These are phyloP conservation scores for Corythornis vintsioides DNA, from an alignment of 2,113 vertebrate genomes.

Conservation along the genomic window DNA sequence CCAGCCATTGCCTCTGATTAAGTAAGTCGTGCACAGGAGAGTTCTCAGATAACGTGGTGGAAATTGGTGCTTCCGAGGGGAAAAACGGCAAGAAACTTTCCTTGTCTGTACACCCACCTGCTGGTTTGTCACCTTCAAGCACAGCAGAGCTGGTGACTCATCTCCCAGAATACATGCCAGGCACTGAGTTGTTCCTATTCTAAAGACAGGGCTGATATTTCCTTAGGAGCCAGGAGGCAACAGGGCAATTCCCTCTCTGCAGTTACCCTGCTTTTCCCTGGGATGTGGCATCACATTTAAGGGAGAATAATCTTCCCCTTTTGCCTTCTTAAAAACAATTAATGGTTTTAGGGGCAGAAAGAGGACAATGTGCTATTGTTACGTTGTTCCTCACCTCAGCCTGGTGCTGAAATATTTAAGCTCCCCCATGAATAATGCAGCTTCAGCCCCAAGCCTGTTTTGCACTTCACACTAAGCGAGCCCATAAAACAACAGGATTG, in stretches of 20 bases:
- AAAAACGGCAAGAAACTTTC: neutral
- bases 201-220: neutral
- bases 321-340: neutral
- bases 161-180: neutral
- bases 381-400: neutral
- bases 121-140: neutral
- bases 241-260: fast-evolving
- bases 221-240: fast-evolving
- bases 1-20: neutral
- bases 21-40: neutral
- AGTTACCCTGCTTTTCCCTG: neutral
- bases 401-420: constrained; percentile 56
- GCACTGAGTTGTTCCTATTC: neutral
- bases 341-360: neutral
- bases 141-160: neutral
- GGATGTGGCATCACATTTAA: neutral
- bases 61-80: neutral
- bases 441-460: constrained; percentile 32
- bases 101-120: neutral
- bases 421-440: constrained; percentile 61
- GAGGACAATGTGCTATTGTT: neutral
- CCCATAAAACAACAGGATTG: constrained; percentile 31
- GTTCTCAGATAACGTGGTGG: fast-evolving
- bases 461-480: constrained; percentile 33
- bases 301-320: neutral